Evolutionary conservation across 2,113 vertebrate genomes (phyloP), one percentile per base, ranked within the genome.

Genomic region (Sorex araneus): DNA sequence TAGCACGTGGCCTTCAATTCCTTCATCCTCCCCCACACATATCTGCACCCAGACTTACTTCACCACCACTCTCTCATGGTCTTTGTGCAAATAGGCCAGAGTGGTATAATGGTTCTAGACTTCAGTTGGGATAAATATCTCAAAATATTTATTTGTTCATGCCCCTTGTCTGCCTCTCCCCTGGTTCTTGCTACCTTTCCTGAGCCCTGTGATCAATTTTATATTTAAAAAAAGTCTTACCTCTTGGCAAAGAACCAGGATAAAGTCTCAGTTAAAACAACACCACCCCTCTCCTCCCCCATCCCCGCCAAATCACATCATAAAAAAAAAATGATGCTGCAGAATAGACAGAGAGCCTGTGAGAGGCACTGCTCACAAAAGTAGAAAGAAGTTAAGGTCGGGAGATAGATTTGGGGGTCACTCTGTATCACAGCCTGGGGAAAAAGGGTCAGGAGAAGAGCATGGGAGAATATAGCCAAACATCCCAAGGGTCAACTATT

Each of bases 381-480:
- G 1, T 12, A 23, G 32, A 25, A 1, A 40, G 50, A 30, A 0
- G 3, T 27, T 16, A 2, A 63, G 9, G 78, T 1, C 6, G 27
- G 23, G 69, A 50, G 50, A 25, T 2, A 10, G 19, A 15, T 0
- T 3, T 3, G 19, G 12, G 50, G 12, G 54, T 34, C 0, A 0
- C 27, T 28, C 27, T 32, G 15, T 40, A 36, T 28, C 77, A 6
- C 25, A 6, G 2, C 27, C 2, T 2, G 4, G 40, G 30, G 50
- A n/a, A 1, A 1, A 8, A 36, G 3, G 30, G 15, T 21, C 1
- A 0, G 82, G 21, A 12, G 71, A 27, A 23, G 10, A n/a, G 0
- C 2, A 2, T 4, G 9, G 23, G 8, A 4, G 5, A 60, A 60
- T 60, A 60, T 60, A 60, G 57, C 57, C 21, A 60, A 60, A 23